Base-by-base conservation (phyloP, 2,888 invertebrate species). In the Ennomos erosarius region DNA sequence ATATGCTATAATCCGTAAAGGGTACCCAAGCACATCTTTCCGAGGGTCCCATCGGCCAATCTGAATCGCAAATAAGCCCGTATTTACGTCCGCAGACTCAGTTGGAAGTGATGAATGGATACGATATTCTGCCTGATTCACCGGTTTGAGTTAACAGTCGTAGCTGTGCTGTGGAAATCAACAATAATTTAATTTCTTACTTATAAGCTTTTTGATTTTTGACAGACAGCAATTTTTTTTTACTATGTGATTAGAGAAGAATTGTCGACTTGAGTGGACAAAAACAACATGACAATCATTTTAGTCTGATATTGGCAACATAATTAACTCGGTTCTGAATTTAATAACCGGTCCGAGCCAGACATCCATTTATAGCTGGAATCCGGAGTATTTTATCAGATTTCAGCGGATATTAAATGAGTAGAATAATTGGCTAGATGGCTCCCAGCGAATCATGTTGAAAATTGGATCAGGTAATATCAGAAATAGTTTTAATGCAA, bases 31-130 rank as follows among this genome's bases (percentile, higher is more conserved):
- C 59, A 65, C 68, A 52, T 61, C 55, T 44, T 26, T 60, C 49
- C 12, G 49, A 44, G 49, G 60, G 59, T 48, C 47, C 50, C 48
- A 56, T 60, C 26, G 26, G 6, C 59, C 68, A 64, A 74, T 75
- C 75, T 75, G 73, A 76, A 75, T 79, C 69, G 68, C 73, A 79
- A 79, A 79, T 75, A 73, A 67, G 73, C 53, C 58, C 36, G 67
- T 68, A 68, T 69, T 69, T 67, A 60, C 56, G 60, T 55, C 55
- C 55, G 52, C 58, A 53, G 64, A 42, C 42, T 48, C 52, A 62
- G 58, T 69, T 58, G 49, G 55, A 64, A 64, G 57, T 67, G 49
- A 67, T 65, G 52, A 60, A 64, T 58, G 63, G 43, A 50, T 26
- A 50, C 58, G 48, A 59, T 62, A 51, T 59, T 55, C 54, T 54